Percentiles rank a stretch among this genome's conserved stretches.
These are phyloP conservation scores for Irena cyanogastra DNA, from an alignment of 2,113 vertebrate genomes.

Conservation along the genomic window DNA sequence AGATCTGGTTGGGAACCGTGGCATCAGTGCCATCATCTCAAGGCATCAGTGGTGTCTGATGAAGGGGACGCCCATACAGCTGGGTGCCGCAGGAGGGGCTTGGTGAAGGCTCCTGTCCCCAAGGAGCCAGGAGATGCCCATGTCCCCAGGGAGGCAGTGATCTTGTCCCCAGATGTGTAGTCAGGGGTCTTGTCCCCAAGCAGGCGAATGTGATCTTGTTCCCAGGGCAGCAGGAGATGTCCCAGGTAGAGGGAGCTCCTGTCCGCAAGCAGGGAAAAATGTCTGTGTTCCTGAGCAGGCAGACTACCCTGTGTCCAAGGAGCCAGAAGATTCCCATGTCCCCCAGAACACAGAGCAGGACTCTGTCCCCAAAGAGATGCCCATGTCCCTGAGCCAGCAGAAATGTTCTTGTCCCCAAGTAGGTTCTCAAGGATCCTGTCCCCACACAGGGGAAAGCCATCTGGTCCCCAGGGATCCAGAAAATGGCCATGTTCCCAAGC, in stretches of 20 bases:
- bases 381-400: rapidly evolving
- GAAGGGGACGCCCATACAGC: rapidly evolving
- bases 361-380: not conserved
- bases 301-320: not conserved
- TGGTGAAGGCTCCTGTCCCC: not conserved
- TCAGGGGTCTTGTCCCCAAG: not conserved
- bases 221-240: not conserved
- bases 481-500: not conserved
- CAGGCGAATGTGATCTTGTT: not conserved
- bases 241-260: not conserved
- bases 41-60: not conserved
- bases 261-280: not conserved
- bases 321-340: not conserved
- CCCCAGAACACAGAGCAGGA: not conserved
- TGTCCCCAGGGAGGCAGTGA: not conserved
- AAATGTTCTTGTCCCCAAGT: not conserved
- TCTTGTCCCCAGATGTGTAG: not conserved
- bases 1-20: rapidly evolving
- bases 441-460: not conserved
- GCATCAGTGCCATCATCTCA: not conserved
- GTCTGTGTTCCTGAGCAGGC: not conserved
- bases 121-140: not conserved
- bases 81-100: not conserved
- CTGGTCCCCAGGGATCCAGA: not conserved
- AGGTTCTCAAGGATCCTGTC: not conserved